Conservation (phyloP, 2,888 invertebrate genomes). For the Hypomecis atomaria region DNA sequence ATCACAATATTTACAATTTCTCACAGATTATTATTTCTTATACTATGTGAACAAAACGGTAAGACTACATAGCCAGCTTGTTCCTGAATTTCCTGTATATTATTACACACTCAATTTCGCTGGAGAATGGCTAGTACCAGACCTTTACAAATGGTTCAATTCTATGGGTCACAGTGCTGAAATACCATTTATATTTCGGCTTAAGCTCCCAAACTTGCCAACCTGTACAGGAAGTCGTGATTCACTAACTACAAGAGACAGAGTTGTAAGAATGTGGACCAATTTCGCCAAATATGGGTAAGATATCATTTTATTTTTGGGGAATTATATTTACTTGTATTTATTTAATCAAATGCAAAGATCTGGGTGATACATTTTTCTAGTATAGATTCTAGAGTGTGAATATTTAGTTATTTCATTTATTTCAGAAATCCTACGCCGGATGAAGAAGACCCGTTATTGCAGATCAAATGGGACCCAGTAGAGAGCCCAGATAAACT, state of each 20-base stretch:
- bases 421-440: slow-evolving; percentile 78
- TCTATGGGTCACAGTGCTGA: slow-evolving; percentile 70
- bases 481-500: slow-evolving; percentile 67
- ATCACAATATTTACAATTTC: slow-evolving; percentile 69
- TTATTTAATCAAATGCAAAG: too few relatives aligned
- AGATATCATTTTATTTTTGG: slow-evolving; percentile 33
- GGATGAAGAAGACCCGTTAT: slow-evolving; percentile 63
- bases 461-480: slow-evolving; percentile 77
- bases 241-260: slow-evolving; percentile 63
- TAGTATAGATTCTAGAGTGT: too few relatives aligned
- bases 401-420: not conserved
- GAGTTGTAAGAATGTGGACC: slow-evolving; percentile 78
- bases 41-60: slow-evolving; percentile 74
- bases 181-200: slow-evolving; percentile 68
- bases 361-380: too few relatives aligned
- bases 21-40: slow-evolving; percentile 73
- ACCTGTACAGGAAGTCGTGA: slow-evolving; percentile 68
- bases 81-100: slow-evolving; percentile 66
- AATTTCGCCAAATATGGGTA: slow-evolving; percentile 82
- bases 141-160: slow-evolving; percentile 56
- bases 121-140: slow-evolving; percentile 70
- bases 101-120: slow-evolving; percentile 71
- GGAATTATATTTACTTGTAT: too few relatives aligned
- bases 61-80: slow-evolving; percentile 61
- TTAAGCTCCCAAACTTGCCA: slow-evolving; percentile 52